A percentile compares a stretch with the other conserved stretches of the same genome.
phyloP scores from a whole-genome alignment of 1,140 invertebrate species.

The Diploscapter pachys region DNA sequence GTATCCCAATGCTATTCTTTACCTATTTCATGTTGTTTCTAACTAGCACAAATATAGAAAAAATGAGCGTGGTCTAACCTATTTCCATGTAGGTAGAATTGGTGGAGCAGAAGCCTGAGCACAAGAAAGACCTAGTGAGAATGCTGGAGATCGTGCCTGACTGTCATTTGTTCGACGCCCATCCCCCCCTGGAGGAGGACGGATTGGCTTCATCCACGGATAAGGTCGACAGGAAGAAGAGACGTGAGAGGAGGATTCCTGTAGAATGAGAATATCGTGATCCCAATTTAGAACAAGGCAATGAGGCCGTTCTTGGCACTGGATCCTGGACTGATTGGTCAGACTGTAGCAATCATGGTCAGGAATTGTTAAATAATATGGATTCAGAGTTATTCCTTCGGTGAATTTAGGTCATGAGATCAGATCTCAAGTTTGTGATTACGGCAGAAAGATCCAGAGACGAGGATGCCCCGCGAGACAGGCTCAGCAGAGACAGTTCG shows the following conservation, averaged over 20 bases:
- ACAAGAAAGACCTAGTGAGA: constrained; percentile 39
- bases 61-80: no score
- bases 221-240: constrained; percentile 42
- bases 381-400: not conserved
- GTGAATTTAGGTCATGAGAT: constrained; percentile 22
- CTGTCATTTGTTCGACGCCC: constrained; percentile 41
- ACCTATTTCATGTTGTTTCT: no score
- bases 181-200: constrained; percentile 40
- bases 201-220: constrained; percentile 40
- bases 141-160: constrained; percentile 40
- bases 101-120: constrained; percentile 37
- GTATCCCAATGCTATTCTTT: no score
- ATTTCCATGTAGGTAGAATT: constrained; percentile 10
- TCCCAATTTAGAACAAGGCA: constrained; percentile 26
- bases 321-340: constrained; percentile 42
- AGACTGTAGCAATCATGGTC: constrained; percentile 13
- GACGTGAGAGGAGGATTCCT: constrained; percentile 20
- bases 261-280: not conserved
- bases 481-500: constrained; percentile 20
- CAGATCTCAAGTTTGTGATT: constrained; percentile 41
- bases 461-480: constrained; percentile 41
- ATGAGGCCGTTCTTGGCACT: constrained; percentile 26
- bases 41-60: no score
- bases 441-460: constrained; percentile 42
- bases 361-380: not conserved